phyloP scores from a whole-genome alignment of 2,888 invertebrate species.

The Sminthurinus aureus region DNA sequence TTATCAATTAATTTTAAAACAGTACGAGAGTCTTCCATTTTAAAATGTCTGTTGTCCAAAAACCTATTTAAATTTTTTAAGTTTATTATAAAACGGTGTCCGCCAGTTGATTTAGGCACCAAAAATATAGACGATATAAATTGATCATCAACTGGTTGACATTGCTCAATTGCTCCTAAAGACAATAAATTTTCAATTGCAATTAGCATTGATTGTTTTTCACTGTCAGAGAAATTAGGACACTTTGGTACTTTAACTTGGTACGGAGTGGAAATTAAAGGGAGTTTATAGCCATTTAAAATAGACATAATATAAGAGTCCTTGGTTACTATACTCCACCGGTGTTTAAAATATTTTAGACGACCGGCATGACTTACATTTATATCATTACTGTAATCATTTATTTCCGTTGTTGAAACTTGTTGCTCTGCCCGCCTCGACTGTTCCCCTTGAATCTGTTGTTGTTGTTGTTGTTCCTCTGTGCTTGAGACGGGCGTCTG shows the following conservation, averaged over 20 bases:
- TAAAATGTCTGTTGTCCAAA: conserved; percentile 20
- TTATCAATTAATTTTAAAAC: background rate
- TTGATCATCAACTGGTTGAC: background rate
- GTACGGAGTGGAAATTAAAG: background rate
- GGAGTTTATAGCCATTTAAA: background rate
- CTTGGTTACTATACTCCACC: background rate
- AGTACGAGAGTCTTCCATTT: conserved; percentile 31
- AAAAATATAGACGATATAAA: conserved; percentile 30
- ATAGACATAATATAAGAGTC: background rate
- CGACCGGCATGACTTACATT: conserved; percentile 9
- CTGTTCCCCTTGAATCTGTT: no score
- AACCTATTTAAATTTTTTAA: conserved; percentile 22
- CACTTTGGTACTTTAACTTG: background rate
- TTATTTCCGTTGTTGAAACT: background rate
- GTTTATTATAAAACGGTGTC: conserved; percentile 28
- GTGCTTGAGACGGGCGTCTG: no score
- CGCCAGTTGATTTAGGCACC: conserved; percentile 5
- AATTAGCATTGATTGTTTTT: background rate
- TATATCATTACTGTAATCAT: background rate
- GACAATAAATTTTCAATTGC: background rate
- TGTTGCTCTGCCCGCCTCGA: background rate
- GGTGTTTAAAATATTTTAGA: background rate
- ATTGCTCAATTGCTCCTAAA: background rate
- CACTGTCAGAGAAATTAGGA: no score
- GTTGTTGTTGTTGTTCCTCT: no score